phyloP scores from a whole-genome alignment of 2,113 vertebrate genomes.

The Gyps fulvus region DNA sequence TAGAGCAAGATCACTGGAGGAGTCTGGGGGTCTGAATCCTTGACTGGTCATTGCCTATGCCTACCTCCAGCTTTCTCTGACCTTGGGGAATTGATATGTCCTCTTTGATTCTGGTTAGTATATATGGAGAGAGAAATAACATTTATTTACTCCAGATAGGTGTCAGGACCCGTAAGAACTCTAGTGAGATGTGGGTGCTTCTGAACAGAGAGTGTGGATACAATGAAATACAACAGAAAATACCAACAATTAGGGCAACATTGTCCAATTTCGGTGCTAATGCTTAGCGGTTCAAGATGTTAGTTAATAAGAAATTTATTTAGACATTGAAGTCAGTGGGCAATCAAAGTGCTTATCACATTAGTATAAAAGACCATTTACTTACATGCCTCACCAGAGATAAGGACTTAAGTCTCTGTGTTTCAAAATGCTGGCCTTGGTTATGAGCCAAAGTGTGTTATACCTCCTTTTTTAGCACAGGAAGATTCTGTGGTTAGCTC shows the following conservation, averaged over 20 bases:
- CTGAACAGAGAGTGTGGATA: neutral
- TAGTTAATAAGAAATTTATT: neutral
- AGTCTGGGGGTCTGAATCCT: neutral
- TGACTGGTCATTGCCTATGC: neutral
- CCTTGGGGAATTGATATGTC: neutral
- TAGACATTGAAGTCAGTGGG: neutral
- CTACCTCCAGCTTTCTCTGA: neutral
- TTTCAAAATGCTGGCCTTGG: neutral
- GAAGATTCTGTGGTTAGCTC: neutral
- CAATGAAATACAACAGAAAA: neutral
- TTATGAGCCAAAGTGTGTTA: neutral
- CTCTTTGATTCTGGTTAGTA: neutral
- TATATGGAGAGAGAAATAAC: neutral
- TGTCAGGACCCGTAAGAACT: neutral
- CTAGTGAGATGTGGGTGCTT: neutral
- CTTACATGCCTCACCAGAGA: neutral
- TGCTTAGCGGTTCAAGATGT: neutral
- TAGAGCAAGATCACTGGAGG: neutral
- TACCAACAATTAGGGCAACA: neutral
- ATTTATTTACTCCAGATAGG: neutral
- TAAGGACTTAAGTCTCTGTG: neutral
- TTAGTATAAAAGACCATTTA: neutral
- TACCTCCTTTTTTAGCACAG: neutral
- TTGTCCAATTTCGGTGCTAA: neutral
- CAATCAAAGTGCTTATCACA: neutral